Evolutionary conservation across 2,113 vertebrate genomes (phyloP).

Genomic region (Empidonax traillii): DNA sequence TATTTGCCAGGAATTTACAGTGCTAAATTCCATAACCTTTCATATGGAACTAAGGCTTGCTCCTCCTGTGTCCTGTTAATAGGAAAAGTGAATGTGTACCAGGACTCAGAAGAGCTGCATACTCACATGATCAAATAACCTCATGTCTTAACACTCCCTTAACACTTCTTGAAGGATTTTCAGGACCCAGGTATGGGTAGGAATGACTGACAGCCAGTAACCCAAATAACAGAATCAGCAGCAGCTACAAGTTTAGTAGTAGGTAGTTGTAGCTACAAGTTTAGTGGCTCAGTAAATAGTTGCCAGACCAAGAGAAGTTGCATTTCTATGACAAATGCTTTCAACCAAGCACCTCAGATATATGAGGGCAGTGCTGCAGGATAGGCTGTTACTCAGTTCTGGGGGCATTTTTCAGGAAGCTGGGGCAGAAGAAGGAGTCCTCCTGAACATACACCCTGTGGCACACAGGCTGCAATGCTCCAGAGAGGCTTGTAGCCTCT

Average conservation of each 20-base stretch:
- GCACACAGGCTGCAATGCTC: neutral
- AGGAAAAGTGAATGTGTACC: neutral
- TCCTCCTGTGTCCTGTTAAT: neutral
- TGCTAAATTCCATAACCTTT: neutral
- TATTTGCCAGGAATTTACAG: neutral
- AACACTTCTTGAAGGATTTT: neutral
- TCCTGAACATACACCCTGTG: neutral
- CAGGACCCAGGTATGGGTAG: neutral
- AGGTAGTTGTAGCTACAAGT: neutral
- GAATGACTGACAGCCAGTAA: neutral
- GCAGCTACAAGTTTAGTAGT: neutral
- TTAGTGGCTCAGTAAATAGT: neutral
- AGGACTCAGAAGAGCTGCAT: neutral
- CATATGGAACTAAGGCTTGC: neutral
- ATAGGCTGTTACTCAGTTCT: neutral
- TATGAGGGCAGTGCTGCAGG: neutral
- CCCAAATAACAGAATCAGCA: neutral
- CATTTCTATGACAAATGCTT: neutral
- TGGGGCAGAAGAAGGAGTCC: neutral
- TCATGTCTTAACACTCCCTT: neutral
- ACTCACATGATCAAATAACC: neutral
- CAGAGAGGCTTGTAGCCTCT: neutral
- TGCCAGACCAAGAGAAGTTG: neutral
- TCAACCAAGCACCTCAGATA: neutral
- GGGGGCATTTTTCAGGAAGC: neutral